phyloP scores from a whole-genome alignment of 2,113 vertebrate species.

The Microcebus ravelobensis region DNA sequence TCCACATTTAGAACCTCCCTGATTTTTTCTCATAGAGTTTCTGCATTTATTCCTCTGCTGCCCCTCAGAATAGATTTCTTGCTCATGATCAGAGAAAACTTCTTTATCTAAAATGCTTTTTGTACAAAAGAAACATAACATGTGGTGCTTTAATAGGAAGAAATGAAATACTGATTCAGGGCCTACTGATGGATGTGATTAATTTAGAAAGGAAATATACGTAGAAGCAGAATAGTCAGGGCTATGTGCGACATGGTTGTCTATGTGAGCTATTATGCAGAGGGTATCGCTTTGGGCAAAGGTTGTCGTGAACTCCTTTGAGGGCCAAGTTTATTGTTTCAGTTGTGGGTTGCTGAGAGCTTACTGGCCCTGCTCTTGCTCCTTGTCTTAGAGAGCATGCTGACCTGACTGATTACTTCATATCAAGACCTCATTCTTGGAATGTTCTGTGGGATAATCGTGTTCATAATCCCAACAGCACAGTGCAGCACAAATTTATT shows the following conservation, averaged over 20 bases:
- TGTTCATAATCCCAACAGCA: background rate
- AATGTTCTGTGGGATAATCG: background rate
- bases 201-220: conserved; percentile 52
- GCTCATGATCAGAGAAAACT: background rate
- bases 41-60: background rate
- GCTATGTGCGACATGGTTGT: background rate
- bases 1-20: background rate
- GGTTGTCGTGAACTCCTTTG: background rate
- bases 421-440: background rate
- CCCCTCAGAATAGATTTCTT: background rate
- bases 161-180: conserved; percentile 1
- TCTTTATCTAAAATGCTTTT: background rate
- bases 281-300: background rate
- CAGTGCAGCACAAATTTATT: background rate
- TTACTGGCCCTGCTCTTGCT: background rate
- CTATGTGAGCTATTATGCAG: background rate
- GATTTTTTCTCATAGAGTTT: background rate
- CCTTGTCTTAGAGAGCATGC: background rate
- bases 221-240: background rate
- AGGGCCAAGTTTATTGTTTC: background rate
- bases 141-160: background rate
- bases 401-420: conserved; percentile 18
- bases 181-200: conserved; percentile 37
- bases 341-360: background rate
- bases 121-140: background rate